Evolutionary conservation across 1,140 invertebrate species (phyloP), one percentile per base, ranked within the genome.

Genomic region (Drosophila setifemur): DNA sequence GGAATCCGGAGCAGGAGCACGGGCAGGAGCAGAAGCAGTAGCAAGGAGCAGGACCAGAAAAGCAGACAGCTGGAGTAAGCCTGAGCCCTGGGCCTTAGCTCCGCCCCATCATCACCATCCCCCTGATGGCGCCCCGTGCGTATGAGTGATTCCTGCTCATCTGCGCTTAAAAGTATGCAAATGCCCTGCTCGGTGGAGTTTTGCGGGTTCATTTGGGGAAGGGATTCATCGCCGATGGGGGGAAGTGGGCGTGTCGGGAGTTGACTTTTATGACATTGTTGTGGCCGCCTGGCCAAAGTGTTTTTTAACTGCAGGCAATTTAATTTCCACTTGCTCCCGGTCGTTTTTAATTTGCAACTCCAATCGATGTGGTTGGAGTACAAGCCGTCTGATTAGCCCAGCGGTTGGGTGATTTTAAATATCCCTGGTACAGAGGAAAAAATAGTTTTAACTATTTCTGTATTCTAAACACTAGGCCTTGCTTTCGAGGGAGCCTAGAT

Each of bases 261-360:
- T 55, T 79, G 73, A 60, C 73, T 86, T 81, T 88, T 85, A 76
- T 68, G 69, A 76, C 83, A 54, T 71, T 63, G 43, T 70, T 40
- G 49, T 14, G 50, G 75, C 60, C 58, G 53, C 19, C 53, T 25
- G 49, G 49, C 43, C 48, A 67, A 88, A 88, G 74, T 83, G 83
- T 68, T 77, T 67, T 83, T 76, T 79, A 85, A 88, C 85, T 88
- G 78, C 75, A 85, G 85, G 85, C 85, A 88, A 88, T 85, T 88
- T 73, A 75, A 88, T 85, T 88, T 87, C 61, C 57, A 53, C 26
- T 58, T 61, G 55, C 58, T 57, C 33, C 25, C 35, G 71, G 66
- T 31, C 57, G 52, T 28, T 69, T 81, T 81, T 69, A 86, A 82
- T 82, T 77, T 76, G 23, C 39, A 75, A 29, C 48, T 49, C 73